Base-by-base conservation (phyloP, 2,113 vertebrate genomes). In the Pangasianodon gigas region DNA sequence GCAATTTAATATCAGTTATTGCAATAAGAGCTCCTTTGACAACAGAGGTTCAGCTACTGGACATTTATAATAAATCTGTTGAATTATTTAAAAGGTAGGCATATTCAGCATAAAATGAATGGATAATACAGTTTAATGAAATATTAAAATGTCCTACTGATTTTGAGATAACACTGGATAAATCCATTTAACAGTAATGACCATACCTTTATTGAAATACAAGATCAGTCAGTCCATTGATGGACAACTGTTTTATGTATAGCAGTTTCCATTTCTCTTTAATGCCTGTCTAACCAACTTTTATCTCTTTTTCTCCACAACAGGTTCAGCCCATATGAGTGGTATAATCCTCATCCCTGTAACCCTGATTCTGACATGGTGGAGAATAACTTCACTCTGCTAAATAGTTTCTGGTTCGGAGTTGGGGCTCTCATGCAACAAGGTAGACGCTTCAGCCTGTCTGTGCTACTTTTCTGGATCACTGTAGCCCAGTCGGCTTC, bases 371-470 rank as follows among this genome's bases (percentile, higher is more conserved):
- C 98, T 90, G 98, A 99, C 94, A 97, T 99, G 95, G 97, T 99
- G 98, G 98, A 99, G 97, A 99, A 99, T 97, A 99, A 99, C 98
- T 99, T 99, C 96, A 99, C 98, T 91, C 98, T 99, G 94, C 97
- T 99, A 96, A 99, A 99, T 98, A 99, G 98, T 98, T 99, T 99
- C 98, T 99, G 98, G 98, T 99, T 99, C 97, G 98, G 98, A 96
- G 97, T 99, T 95, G 98, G 98, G 96, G 98, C 98, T 97, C 98
- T 99, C 97, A 99, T 99, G 98, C 98, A 98, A 96, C 98, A 99
- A 98, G 98, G 98, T 99, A 98, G 96, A 86, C 6, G 77, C 75
- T 87, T 90, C 89, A 82, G 85, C 84, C 89, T 81, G 84, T 77
- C 37, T 32, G 48, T 80, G 56, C 84, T 82, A 26, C 4, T 87